Base-by-base conservation (phyloP, 2,113 vertebrate genomes). In the Muntiacus reevesi region DNA sequence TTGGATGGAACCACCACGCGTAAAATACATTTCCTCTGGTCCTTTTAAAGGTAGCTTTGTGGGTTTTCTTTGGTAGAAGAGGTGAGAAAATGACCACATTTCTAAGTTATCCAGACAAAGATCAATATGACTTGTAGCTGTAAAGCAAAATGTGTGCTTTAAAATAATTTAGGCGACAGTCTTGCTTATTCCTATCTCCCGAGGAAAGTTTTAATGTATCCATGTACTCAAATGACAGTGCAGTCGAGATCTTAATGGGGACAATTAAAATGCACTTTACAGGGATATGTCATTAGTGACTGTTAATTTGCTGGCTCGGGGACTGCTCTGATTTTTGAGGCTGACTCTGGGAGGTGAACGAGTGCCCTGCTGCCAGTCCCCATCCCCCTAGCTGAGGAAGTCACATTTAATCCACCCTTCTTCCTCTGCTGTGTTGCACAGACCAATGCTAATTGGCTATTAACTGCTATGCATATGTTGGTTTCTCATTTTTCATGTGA, bases 261-360 rank as follows among this genome's bases (percentile, higher is more conserved):
- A 64, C 47, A 89, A 93, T 89, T 95, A 81, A 94, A 89, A 81
- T 62, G 85, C 52, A 95, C 82, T 96, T 92, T 47, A 43, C 3
- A 1, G 14, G 60, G 83, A 89, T 64, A 47, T 59, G 67, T 89
- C 95, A 62, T 93, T 76, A 93, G 89, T 7, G n/a, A 83, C 90
- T 79, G 59, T 50, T 52, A 83, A 94, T 54, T 92, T 57, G n/a
- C 0, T 30, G 90, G 85, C 64, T 40, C 10, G 15, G 90, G 28
- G 52, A 60, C 21, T 1, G 2, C 82, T 83, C 83, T 33, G 62
- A 40, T 33, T 92, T 95, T 62, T 96, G 78, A 98, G 55, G 86
- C 28, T 97, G 94, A 96, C 87, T 64, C 94, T 6, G 45, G 64
- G n/a, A 40, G 91, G 82, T 4, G 15, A 85, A 86, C 0, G 82